phyloP scores from a whole-genome alignment of 2,113 vertebrate species.

The Mungos mungo region DNA sequence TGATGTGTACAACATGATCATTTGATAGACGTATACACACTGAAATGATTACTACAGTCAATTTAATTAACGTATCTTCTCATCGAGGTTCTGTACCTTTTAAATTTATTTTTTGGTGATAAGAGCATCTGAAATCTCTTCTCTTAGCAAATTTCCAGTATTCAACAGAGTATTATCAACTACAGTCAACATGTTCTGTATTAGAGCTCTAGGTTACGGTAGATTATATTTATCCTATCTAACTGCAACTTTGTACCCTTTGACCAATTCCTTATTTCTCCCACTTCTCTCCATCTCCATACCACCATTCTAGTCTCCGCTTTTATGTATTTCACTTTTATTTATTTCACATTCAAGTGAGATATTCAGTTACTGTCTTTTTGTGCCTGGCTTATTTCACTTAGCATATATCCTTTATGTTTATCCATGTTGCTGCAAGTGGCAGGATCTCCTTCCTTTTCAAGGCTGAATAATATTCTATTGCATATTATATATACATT shows the following conservation, averaged over 20 bases:
- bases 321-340: background rate
- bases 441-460: background rate
- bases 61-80: background rate
- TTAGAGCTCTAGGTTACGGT: background rate
- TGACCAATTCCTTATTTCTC: background rate
- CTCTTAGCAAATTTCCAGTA: background rate
- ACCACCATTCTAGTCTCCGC: background rate
- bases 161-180: background rate
- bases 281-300: background rate
- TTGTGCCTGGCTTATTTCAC: background rate
- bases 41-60: background rate
- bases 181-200: background rate
- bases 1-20: background rate
- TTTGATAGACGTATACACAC: background rate
- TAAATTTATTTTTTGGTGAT: background rate
- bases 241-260: background rate
- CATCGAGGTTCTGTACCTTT: background rate
- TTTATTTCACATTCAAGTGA: background rate
- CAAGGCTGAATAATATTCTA: background rate
- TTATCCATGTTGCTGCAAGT: background rate
- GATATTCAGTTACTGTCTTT: background rate
- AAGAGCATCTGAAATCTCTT: background rate
- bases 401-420: background rate
- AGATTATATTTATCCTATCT: background rate
- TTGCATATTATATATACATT: background rate